phyloP scores from a whole-genome alignment of 2,888 invertebrate species.

The Thereva unica region DNA sequence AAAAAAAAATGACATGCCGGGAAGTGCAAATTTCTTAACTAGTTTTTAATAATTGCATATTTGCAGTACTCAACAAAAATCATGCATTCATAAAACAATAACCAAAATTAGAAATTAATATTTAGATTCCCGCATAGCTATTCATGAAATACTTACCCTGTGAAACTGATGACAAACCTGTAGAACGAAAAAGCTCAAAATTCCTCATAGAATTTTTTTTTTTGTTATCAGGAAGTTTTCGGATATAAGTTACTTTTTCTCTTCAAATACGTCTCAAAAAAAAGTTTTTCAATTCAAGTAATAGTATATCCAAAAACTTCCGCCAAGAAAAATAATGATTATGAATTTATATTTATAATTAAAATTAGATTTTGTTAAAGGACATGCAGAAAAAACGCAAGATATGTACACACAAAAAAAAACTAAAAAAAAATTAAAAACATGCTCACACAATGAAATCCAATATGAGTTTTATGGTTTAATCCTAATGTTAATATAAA shows the following conservation, averaged over 20 bases:
- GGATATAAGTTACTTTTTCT: neutral
- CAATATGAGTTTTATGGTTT: no score
- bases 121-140: no score
- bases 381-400: slow-evolving; percentile 19
- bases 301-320: slow-evolving; percentile 8
- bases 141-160: slow-evolving; percentile 19
- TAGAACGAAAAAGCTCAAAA: slow-evolving; percentile 21
- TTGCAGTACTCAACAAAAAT: slow-evolving; percentile 19
- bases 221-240: slow-evolving; percentile 18
- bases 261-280: neutral
- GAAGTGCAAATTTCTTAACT: slow-evolving; percentile 17
- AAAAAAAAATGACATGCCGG: slow-evolving; percentile 30
- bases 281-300: neutral
- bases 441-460: no score
- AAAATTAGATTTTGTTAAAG: slow-evolving; percentile 19
- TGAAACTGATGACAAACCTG: slow-evolving; percentile 18
- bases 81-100: neutral
- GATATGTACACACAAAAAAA: no score
- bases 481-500: no score
- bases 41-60: slow-evolving; percentile 13
- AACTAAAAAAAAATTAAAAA: no score
- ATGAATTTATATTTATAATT: slow-evolving; percentile 10
- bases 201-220: slow-evolving; percentile 8
- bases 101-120: no score
- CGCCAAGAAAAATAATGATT: slow-evolving; percentile 10